These are phyloP conservation scores for Phyllostomus hastatus DNA, from an alignment of 2,113 vertebrate genomes.

Conservation along the genomic window DNA sequence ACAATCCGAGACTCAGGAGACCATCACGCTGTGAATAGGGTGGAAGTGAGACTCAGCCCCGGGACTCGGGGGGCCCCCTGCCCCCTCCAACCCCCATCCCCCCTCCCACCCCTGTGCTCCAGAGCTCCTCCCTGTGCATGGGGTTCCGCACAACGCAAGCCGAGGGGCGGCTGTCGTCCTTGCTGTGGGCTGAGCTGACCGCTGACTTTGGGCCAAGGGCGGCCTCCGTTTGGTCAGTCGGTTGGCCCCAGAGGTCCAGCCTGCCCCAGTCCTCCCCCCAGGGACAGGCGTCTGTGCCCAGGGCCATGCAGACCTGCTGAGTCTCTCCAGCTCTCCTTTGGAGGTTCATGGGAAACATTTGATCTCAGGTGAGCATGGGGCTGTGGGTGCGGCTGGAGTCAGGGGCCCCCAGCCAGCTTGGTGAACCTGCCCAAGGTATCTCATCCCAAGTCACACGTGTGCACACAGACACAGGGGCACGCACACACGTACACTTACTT, in stretches of 20 bases:
- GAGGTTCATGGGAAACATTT: neutral
- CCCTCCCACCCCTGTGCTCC: accelerated
- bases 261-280: accelerated
- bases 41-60: too few species aligned
- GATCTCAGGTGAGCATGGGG: neutral
- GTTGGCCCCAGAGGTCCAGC: neutral
- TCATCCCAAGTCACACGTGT: neutral
- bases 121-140: accelerated
- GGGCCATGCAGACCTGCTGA: neutral
- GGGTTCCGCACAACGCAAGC: neutral
- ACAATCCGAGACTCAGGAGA: neutral
- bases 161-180: accelerated
- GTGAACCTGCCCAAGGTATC: too few species aligned
- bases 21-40: neutral
- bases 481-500: neutral
- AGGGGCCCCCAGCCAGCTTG: neutral
- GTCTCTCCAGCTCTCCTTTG: too few species aligned
- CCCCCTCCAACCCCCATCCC: too few species aligned
- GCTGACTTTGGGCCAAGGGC: neutral
- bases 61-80: accelerated
- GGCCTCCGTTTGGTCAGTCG: neutral
- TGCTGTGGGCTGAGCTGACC: neutral
- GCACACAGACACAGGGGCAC: neutral
- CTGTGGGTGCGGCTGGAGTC: neutral
- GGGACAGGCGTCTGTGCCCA: neutral